Evolutionary conservation across 2,888 invertebrate genomes (phyloP).

Genomic region (Dynastes grantii): DNA sequence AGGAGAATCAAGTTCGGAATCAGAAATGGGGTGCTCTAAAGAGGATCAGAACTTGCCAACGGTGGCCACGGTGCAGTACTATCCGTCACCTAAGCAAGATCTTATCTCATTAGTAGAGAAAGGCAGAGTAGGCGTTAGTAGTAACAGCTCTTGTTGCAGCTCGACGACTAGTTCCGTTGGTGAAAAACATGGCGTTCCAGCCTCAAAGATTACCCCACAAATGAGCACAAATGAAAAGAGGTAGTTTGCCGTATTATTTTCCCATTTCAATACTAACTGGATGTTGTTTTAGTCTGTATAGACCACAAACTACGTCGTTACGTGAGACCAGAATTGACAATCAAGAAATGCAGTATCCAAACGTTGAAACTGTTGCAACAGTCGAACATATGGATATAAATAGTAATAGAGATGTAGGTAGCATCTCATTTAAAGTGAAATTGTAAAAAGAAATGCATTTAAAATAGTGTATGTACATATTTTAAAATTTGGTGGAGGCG

Average conservation of each 20-base stretch:
- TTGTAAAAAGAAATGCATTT: too few relatives aligned
- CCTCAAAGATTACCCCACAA: constrained; percentile 65
- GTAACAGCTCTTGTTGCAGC: constrained; percentile 71
- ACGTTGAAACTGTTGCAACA: constrained; percentile 64
- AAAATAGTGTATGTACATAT: too few relatives aligned
- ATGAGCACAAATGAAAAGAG: constrained; percentile 62
- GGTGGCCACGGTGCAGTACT: constrained; percentile 71
- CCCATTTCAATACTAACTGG: background rate
- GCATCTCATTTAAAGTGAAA: background rate
- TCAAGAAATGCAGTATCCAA: constrained; percentile 66
- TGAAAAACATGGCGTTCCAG: constrained; percentile 59
- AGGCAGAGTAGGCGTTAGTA: constrained; percentile 71
- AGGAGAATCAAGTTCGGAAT: constrained; percentile 82
- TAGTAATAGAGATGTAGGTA: constrained; percentile 81
- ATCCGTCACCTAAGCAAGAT: constrained; percentile 66
- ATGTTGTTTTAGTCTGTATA: constrained; percentile 33
- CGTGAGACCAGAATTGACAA: constrained; percentile 80
- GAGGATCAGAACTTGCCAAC: constrained; percentile 58
- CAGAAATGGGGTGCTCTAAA: constrained; percentile 72
- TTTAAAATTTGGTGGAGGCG: too few relatives aligned
- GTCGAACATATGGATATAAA: constrained; percentile 72
- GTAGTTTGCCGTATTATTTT: constrained; percentile 52
- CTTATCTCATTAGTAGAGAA: constrained; percentile 73
- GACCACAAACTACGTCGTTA: constrained; percentile 61
- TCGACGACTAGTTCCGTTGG: constrained; percentile 74